These are phyloP conservation scores for Dinothrombium tinctorium DNA, from an alignment of 1,140 invertebrate species.

Conservation along the genomic window DNA sequence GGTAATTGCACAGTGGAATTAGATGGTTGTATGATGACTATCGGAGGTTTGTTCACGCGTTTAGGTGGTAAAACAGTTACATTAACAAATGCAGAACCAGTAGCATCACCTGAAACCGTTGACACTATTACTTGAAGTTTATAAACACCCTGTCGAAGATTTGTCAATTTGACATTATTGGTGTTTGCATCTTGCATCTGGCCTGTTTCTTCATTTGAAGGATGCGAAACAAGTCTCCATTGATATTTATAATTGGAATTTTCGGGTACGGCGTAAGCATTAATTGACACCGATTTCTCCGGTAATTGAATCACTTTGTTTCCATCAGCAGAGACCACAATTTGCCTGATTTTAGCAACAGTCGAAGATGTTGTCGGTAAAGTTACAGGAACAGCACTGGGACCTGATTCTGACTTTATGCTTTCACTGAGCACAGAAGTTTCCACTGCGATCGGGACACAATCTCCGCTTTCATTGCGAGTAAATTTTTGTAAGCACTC, in stretches of 20 bases:
- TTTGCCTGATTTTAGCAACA: no score
- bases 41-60: constrained; percentile 54
- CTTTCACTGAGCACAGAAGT: no score
- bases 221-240: constrained; percentile 60
- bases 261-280: constrained; percentile 50
- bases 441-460: no score
- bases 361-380: no score
- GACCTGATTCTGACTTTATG: no score
- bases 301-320: constrained; percentile 34
- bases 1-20: constrained; percentile 63
- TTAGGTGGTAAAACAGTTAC: constrained; percentile 71
- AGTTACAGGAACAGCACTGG: no score
- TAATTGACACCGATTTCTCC: constrained; percentile 45
- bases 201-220: constrained; percentile 37
- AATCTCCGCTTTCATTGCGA: no score
- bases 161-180: constrained; percentile 23
- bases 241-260: constrained; percentile 60
- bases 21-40: constrained; percentile 57
- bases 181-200: constrained; percentile 68
- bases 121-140: constrained; percentile 62
- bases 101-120: constrained; percentile 27
- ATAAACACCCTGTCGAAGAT: constrained; percentile 48
- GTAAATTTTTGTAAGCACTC: no score
- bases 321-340: no score
- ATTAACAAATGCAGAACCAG: constrained; percentile 63